phyloP scores from a whole-genome alignment of 2,113 vertebrate species.

The Synchiropus splendidus region DNA sequence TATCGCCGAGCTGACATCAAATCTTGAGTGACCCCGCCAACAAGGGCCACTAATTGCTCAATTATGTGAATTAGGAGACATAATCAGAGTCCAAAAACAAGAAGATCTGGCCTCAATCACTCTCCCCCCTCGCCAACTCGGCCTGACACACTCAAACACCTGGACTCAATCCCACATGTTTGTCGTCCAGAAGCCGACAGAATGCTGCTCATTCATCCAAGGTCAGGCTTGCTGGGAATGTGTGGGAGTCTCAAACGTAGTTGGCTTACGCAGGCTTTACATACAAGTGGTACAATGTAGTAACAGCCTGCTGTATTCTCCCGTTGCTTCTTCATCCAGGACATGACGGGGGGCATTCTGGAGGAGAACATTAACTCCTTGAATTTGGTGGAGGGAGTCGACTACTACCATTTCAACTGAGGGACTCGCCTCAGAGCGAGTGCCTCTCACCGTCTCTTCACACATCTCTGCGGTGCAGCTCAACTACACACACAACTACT shows the following conservation, averaged over 20 bases:
- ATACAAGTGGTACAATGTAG: too few species aligned
- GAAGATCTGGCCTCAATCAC: conserved; percentile 35
- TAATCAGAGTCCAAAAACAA: conserved; percentile 30
- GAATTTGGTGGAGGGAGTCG: conserved; percentile 68
- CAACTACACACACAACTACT: conserved; percentile 38
- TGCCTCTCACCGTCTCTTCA: too few species aligned
- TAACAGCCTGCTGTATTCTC: too few species aligned
- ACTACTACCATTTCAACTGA: conserved; percentile 67
- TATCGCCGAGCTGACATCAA: conserved; percentile 28
- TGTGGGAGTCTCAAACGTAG: neutral
- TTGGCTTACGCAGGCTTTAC: neutral
- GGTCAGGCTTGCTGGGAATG: neutral
- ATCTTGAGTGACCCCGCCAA: conserved; percentile 29
- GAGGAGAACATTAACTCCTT: conserved; percentile 77
- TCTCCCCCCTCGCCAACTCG: conserved; percentile 3
- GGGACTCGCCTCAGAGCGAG: neutral
- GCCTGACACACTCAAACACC: conserved; percentile 20
- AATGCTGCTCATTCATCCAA: conserved; percentile 5
- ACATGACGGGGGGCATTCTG: conserved; percentile 82
- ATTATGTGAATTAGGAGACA: conserved; percentile 48
- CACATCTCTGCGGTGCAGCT: too few species aligned
- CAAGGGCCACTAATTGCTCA: conserved; percentile 47
- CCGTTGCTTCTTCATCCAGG: conserved; percentile 54
- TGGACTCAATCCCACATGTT: conserved; percentile 30
- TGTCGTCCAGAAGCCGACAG: conserved; percentile 22